Evolutionary conservation across 1,140 invertebrate species (phyloP).

Genomic region (Drosophila ambigua): DNA sequence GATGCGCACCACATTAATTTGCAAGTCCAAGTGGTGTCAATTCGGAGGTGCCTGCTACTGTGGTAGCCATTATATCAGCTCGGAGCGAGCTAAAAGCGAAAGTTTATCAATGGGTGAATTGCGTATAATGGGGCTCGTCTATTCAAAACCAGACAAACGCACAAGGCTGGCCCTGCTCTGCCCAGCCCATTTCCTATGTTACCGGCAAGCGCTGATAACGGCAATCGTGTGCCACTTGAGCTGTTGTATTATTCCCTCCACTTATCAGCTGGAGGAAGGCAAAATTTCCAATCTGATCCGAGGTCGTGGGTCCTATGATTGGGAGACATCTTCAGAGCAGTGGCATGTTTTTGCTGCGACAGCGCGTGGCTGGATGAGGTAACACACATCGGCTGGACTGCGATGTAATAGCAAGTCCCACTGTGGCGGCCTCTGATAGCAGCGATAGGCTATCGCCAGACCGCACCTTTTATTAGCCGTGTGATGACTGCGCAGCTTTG

Average conservation of each 20-base stretch:
- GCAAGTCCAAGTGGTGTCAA: conserved; percentile 66
- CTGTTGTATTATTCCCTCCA: conserved; percentile 25
- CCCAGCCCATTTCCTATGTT: background rate
- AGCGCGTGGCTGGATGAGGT: conserved; percentile 31
- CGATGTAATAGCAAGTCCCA: conserved; percentile 19
- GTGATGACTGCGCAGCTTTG: no score
- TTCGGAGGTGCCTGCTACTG: conserved; percentile 29
- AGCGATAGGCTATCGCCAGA: no score
- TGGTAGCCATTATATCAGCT: conserved; percentile 20
- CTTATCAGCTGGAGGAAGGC: conserved; percentile 54
- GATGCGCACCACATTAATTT: conserved; percentile 50
- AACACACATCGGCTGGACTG: background rate
- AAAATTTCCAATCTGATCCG: conserved; percentile 29
- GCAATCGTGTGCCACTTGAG: conserved; percentile 19
- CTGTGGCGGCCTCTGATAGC: no score
- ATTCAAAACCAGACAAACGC: conserved; percentile 6
- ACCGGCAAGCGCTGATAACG: conserved; percentile 49
- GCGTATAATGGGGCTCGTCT: conserved; percentile 49
- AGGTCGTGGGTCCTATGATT: conserved; percentile 40
- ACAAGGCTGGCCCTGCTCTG: background rate
- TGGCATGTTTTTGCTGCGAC: conserved; percentile 50
- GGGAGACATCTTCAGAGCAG: conserved; percentile 18
- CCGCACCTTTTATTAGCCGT: no score
- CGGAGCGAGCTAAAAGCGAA: conserved; percentile 53
- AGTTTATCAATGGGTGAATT: conserved; percentile 49